phyloP scores from a whole-genome alignment of 2,888 invertebrate species.

The Cataglyphis livida region DNA sequence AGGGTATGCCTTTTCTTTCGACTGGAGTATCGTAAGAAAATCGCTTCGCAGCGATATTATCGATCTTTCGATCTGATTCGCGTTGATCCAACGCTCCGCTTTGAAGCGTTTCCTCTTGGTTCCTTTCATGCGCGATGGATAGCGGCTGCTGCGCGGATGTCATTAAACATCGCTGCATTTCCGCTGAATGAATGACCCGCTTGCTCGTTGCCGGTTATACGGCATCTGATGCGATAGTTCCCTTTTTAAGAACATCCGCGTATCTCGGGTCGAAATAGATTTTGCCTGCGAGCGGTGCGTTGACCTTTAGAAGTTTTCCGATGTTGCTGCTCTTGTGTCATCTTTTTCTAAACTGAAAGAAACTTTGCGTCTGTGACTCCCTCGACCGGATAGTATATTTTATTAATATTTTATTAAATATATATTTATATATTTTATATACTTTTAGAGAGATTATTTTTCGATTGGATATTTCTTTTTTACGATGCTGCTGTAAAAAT shows the following conservation, averaged over 20 bases:
- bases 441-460: neutral
- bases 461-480: neutral
- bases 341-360: neutral
- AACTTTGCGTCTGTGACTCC: neutral
- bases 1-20: neutral
- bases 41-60: slow-evolving; percentile 24
- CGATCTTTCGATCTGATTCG: slow-evolving; percentile 38
- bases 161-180: slow-evolving; percentile 48
- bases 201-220: neutral
- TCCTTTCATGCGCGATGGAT: slow-evolving; percentile 44
- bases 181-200: slow-evolving; percentile 41
- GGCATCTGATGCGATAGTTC: neutral
- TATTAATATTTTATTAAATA: slow-evolving; percentile 18
- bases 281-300: neutral
- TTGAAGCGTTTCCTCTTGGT: slow-evolving; percentile 15
- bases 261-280: slow-evolving; percentile 13
- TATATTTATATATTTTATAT: neutral
- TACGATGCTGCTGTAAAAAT: neutral
- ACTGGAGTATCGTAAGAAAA: slow-evolving; percentile 32
- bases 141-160: slow-evolving; percentile 22
- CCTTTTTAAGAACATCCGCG: slow-evolving; percentile 1
- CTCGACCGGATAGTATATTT: neutral
- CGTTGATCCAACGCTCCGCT: slow-evolving; percentile 3
- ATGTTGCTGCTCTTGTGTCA: neutral
- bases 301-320: slow-evolving; percentile 4